Conservation (phyloP, 30 jellyfish, hydroid and myxozoan genomes). For the Phacellophora camtschatica region DNA sequence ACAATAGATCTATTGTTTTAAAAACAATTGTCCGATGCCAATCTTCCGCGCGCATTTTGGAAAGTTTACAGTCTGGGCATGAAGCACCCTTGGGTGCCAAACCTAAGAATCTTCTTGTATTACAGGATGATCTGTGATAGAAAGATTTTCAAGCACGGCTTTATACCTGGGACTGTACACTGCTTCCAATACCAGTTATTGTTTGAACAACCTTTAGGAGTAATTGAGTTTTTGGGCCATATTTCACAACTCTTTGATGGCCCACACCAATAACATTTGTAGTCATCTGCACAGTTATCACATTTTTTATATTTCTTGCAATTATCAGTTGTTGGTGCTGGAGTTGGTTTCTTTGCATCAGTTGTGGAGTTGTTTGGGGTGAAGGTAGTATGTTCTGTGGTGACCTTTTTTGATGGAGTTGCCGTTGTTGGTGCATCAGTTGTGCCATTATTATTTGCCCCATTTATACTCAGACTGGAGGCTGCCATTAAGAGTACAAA, state of each 20-base stretch:
- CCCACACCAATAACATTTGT: conserved; percentile 92
- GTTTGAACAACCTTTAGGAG: conserved; percentile 76
- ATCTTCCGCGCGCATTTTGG: neutral
- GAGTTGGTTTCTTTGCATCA: neutral
- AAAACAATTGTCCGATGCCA: neutral
- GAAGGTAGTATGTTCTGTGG: neutral
- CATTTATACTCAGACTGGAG: neutral
- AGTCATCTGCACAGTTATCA: conserved; percentile 56
- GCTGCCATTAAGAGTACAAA: neutral
- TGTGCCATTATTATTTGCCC: neutral
- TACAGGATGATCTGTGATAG: no score
- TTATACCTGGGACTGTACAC: conserved; percentile 90
- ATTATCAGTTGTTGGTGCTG: conserved; percentile 7
- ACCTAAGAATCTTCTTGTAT: no score
- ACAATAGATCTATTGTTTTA: neutral
- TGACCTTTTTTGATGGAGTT: neutral
- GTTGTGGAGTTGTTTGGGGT: no score
- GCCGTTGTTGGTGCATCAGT: neutral
- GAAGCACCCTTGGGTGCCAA: no score
- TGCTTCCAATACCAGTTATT: conserved; percentile 97
- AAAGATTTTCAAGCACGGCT: neutral
- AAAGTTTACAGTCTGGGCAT: neutral
- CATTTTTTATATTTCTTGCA: conserved; percentile 57
- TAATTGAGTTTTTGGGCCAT: conserved; percentile 55
- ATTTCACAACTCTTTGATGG: conserved; percentile 73